Percentiles rank a stretch among this genome's conserved stretches.
phyloP scores from a whole-genome alignment of 2,888 invertebrate species.

The Drosophila imparisetae region DNA sequence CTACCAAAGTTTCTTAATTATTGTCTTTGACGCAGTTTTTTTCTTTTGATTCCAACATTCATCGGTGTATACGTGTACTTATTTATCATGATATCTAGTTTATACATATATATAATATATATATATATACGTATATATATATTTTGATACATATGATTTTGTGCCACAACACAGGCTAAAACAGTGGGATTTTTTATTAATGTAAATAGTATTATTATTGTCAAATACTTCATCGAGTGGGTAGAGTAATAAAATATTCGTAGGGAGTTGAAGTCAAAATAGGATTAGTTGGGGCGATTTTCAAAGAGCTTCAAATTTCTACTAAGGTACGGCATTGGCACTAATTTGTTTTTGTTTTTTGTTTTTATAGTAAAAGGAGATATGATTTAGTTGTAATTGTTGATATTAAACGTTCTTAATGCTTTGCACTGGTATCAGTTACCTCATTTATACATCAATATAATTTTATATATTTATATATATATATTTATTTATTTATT shows the following conservation, averaged over 20 bases:
- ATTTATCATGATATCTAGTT: not conserved
- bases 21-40: constrained; percentile 76
- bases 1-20: constrained; percentile 58
- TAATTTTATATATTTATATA: constrained; percentile 11
- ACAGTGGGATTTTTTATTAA: constrained; percentile 8
- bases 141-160: constrained; percentile 14
- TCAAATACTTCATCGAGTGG: constrained; percentile 31
- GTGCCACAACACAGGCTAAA: constrained; percentile 30
- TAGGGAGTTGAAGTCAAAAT: constrained; percentile 42
- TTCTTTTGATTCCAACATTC: constrained; percentile 25
- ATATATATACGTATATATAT: constrained; percentile 16
- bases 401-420: constrained; percentile 63
- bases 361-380: constrained; percentile 30
- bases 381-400: constrained; percentile 58
- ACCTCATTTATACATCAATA: constrained; percentile 56
- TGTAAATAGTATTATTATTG: constrained; percentile 35
- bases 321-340: constrained; percentile 73
- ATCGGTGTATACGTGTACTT: constrained; percentile 39
- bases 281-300: constrained; percentile 10
- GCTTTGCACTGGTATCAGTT: constrained; percentile 77
- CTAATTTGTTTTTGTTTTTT: constrained; percentile 45
- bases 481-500: constrained; percentile 33
- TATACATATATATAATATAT: constrained; percentile 12
- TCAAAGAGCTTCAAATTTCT: constrained; percentile 26
- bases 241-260: constrained; percentile 43